Conservation (phyloP, 2,888 invertebrate genomes). For the Apotomis turbidana region DNA sequence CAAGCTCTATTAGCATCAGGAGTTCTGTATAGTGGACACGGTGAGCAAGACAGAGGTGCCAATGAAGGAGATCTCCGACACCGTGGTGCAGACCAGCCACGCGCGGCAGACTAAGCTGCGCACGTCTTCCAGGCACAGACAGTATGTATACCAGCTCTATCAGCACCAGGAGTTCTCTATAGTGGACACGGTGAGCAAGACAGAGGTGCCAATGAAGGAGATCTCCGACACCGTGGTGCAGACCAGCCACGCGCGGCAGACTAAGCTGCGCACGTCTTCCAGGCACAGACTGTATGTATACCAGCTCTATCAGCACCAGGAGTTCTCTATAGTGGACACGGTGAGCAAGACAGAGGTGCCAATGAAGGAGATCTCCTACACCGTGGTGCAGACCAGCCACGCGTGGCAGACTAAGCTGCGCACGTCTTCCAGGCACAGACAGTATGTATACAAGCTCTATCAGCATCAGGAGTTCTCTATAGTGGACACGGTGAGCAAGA, state of each 20-base stretch:
- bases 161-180: constrained; percentile 81
- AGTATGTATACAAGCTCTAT: constrained; percentile 56
- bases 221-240: constrained; percentile 95
- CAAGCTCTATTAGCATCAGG: neutral
- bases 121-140: constrained; percentile 74
- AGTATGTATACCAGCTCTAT: constrained; percentile 56
- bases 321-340: constrained; percentile 91
- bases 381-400: constrained; percentile 90
- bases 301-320: neutral
- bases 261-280: constrained; percentile 80
- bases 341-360: constrained; percentile 95
- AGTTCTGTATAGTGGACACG: constrained; percentile 91
- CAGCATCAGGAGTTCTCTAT: constrained; percentile 75
- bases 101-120: constrained; percentile 84
- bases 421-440: constrained; percentile 74
- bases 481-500: constrained; percentile 95
- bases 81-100: constrained; percentile 90
- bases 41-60: constrained; percentile 95
- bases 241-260: constrained; percentile 85
- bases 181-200: constrained; percentile 95
- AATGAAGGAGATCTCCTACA: constrained; percentile 94
- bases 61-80: constrained; percentile 94
- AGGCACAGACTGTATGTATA: constrained; percentile 72
- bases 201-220: constrained; percentile 92
- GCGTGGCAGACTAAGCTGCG: constrained; percentile 84